A percentile compares a stretch with the other conserved stretches of the same genome.
Evolutionary conservation across 2,113 vertebrate genomes (phyloP).

Genomic region (Otolemur garnettii): DNA sequence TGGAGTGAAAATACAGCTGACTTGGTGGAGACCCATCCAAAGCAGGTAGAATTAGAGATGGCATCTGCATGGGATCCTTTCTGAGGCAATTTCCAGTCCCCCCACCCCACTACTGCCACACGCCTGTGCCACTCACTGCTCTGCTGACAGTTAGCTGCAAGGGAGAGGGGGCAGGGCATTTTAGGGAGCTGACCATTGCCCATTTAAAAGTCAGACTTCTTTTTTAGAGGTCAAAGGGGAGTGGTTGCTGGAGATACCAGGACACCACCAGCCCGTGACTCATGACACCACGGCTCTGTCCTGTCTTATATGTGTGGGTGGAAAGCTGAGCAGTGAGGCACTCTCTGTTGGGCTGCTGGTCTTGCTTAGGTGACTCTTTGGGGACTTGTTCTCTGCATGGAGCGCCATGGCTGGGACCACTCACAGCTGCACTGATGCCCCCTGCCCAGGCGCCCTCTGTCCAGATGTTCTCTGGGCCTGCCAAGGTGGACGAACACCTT

Average conservation of each 20-base stretch:
- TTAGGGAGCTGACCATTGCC: background rate
- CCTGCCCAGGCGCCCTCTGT: no score
- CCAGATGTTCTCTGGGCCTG: background rate
- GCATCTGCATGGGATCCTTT: background rate
- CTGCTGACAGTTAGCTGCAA: background rate
- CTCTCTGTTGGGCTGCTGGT: fast-evolving
- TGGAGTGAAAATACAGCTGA: background rate
- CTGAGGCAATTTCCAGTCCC: background rate
- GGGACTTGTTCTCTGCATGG: background rate
- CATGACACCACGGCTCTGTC: background rate
- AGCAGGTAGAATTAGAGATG: background rate
- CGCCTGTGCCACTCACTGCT: fast-evolving
- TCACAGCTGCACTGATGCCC: no score
- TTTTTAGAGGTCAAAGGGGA: background rate
- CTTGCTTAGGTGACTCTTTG: background rate
- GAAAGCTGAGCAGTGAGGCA: no score
- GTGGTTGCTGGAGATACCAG: background rate
- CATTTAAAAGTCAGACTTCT: background rate
- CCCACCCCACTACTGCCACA: no score
- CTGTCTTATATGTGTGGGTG: fast-evolving
- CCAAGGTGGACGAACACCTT: no score
- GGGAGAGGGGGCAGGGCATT: background rate
- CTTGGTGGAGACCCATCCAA: background rate
- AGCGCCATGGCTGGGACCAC: background rate
- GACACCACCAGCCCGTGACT: background rate